Base-by-base conservation (phyloP, 30 jellyfish, hydroid and myxozoan genomes). In the Aurelia sp. region DNA sequence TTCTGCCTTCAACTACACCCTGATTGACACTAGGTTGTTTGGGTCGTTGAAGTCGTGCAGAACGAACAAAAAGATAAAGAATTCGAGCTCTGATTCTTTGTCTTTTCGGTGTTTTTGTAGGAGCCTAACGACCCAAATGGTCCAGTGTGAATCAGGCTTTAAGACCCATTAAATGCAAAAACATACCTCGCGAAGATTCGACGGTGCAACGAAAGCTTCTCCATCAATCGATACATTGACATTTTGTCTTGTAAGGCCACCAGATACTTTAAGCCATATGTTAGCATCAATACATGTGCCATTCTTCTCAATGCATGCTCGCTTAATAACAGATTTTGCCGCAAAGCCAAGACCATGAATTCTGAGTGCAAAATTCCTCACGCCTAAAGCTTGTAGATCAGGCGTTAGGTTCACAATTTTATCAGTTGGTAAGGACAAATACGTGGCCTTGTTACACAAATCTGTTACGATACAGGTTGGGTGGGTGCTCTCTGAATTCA, bases 401-500 rank as follows among this genome's bases (percentile, higher is more conserved):
- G 76, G 76, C 18, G 92, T 66, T 13, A 76, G 35, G 33, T 71
- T 41, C 20, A 88, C 27, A 35, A 50, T 15, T 35, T 70, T 71
- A 62, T 88, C 92, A 52, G 47, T 73, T n/a, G 96, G 96, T 35
- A 88, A 55, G 20, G 96, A 88, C 13, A 76, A 6, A 73, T 70
- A 88, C 18, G 68, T 17, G 11, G 20, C 55, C 78, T 40, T 48
- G 21, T 57, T 58, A 78, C 96, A 88, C 20, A 79, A 13, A 22
- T 79, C 90, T 13, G 78, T 74, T 12, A 78, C 89, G 22, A 76
- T 16, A 63, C 96, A 88, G 35, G 92, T 50, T 58, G 88, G 88
- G 23, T 53, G 47, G 13, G 92, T 18, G 66, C 92, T 78, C 47
- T 70, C 67, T 52, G 40, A 6, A 50, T 37, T 44, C 35, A 15